Base-by-base conservation (phyloP, 2,888 invertebrate genomes). In the Chaetoderma sp. region DNA sequence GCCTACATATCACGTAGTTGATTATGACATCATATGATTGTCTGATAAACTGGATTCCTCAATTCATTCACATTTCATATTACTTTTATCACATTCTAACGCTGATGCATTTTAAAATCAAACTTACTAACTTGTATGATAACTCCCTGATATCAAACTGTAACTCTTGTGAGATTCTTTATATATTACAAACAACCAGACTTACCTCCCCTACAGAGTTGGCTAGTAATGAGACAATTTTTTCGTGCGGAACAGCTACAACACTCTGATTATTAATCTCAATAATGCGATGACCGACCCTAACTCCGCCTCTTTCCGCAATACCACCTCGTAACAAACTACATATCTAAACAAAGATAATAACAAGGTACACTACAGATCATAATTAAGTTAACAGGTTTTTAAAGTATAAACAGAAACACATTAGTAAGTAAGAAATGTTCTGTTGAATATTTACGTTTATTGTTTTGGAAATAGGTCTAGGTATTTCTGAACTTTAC, bases 261-360 rank as follows among this genome's bases (percentile, higher is more conserved):
- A 99, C 98, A 89, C 98, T 98, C 89, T 98, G 97, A 87, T 96
- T 94, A 90, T 99, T 99, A 84, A 99, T 99, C 91, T 99, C 99
- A 83, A 99, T 99, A 87, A 99, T 99, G 81, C 99, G 92, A 88
- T 99, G 99, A 0, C 99, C 99, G 6, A 99, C 98, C 74, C 99
- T 91, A 67, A 99, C 98, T 42, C 99, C 99, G 67, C 99, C 99
- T 73, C 99, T 90, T 89, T 99, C 99, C 52, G 99, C 99, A 77
- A 99, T 99, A 47, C 99, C 99, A 60, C 99, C 99, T 78, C 99
- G 92, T 68, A 99, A 90, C 75, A 99, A 89, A 88, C 97, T 98
- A 89, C 98, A 99, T 84, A 99, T 99, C 96, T 96, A 84, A 50
- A 83, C 83, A 49, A 47, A 39, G 28, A 16, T 60, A 42, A 30